Base-by-base conservation (phyloP, 1,140 invertebrate species). In the Linepithema humile region DNA sequence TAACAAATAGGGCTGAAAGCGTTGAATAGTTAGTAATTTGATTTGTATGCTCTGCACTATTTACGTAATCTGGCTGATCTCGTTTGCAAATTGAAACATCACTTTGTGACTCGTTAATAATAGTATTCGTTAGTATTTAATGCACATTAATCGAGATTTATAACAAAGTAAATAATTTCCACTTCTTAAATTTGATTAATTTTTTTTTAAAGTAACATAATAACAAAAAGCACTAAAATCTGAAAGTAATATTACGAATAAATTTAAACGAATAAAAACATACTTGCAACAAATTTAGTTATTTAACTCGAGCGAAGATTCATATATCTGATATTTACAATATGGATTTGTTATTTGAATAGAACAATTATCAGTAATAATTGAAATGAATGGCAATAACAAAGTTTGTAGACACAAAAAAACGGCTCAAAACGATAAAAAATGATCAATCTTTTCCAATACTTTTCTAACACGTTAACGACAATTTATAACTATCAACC, bases 401-500 rank as follows among this genome's bases (percentile, higher is more conserved):
- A 26, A 78, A 70, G 38, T 69, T 55, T 43, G 35, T 20, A 40
- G 55, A 40, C 3, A 40, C 62, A 7, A 43, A 29, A n/a, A n/a
- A 43, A 43, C 35, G n/a, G 32, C 26, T 26, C 4, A 12, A 67
- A 38, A 17, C 29, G 26, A 77, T 62, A 77, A 75, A 65, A 62
- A 64, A 38, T 32, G 10, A 78, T 78, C 45, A 67, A 69, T 80
- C 9, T 26, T 55, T 77, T 40, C 64, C 48, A 29, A 69, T 62
- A 45, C 48, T 55, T 80, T 26, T 55, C 35, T 80, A 69, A 69
- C 70, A 40, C 48, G 48, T 48, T 69, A 32, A 80, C 35, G 48
- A 40, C 23, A 80, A 69, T 80, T 80, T 80, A 80, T 80, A 80
- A 69, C 75, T 69, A 80, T 80, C 35, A 69, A 57, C 17, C 35